Conservation (phyloP, 1,140 invertebrate genomes). For the Danaus melanippus region DNA sequence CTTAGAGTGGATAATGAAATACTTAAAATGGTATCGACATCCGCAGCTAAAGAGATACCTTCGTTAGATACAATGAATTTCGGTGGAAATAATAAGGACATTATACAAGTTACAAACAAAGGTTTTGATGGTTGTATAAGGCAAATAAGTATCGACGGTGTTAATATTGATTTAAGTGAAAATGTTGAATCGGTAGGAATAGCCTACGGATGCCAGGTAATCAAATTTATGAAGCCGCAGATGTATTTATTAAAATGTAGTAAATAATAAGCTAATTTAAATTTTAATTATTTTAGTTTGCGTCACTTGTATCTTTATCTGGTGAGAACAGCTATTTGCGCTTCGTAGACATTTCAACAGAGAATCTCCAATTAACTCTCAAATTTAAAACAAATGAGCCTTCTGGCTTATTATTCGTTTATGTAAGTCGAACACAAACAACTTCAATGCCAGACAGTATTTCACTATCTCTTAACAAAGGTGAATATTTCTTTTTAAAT, state of each 20-base stretch:
- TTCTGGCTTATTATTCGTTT: slow-evolving; percentile 82
- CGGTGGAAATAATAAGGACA: slow-evolving; percentile 86
- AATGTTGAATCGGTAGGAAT: slow-evolving; percentile 86
- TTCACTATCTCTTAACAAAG: slow-evolving; percentile 48
- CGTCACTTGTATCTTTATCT: slow-evolving; percentile 74
- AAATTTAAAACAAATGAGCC: slow-evolving; percentile 89
- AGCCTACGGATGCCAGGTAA: slow-evolving; percentile 88
- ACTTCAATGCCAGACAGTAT: slow-evolving; percentile 47
- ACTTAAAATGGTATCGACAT: slow-evolving; percentile 47
- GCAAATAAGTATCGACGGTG: slow-evolving; percentile 82
- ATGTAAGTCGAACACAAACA: slow-evolving; percentile 49
- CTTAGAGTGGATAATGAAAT: slow-evolving; percentile 80
- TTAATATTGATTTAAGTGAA: slow-evolving; percentile 84
- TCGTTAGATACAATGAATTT: slow-evolving; percentile 85
- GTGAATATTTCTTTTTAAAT: slow-evolving; percentile 20
- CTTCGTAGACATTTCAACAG: slow-evolving; percentile 73
- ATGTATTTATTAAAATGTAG: background rate
- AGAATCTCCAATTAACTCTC: slow-evolving; percentile 83
- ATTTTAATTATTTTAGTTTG: slow-evolving; percentile 53
- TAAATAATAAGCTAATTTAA: background rate
- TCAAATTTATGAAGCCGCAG: slow-evolving; percentile 3
- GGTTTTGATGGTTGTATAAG: slow-evolving; percentile 97
- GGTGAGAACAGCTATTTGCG: slow-evolving; percentile 77
- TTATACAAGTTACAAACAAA: slow-evolving; percentile 76
- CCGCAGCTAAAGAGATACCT: slow-evolving; percentile 64